Base-by-base conservation (phyloP, 2,797 vertebrate genomes). In the Neoniphon sammara region DNA sequence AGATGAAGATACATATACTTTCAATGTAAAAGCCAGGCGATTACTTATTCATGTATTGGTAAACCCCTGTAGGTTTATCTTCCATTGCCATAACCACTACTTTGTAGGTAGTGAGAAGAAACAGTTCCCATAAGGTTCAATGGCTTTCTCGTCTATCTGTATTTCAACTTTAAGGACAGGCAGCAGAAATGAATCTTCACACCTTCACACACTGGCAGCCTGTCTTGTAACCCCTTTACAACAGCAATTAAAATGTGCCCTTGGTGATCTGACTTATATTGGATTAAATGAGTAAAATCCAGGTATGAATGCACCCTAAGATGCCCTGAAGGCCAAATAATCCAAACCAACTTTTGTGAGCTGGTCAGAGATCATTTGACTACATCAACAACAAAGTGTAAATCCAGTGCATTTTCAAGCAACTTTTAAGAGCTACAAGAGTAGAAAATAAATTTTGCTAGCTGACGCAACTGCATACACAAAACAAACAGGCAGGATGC, bases 31-130 rank as follows among this genome's bases (percentile, higher is more conserved):
- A 67, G 61, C 27, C 56, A 65, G 56, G 7, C 21, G 62, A 62
- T 70, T 64, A 66, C 42, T 77, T 83, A 83, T 75, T 81, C 27
- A 68, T 81, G 47, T 21, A 5, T 30, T 20, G n/a, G 15, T 56
- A 58, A 70, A 47, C 62, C 36, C 64, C 77, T 17, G 54, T 65
- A 75, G 65, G 25, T 55, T 70, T 56, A 59, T 2, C 34, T 61
- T 75, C 0, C 9, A 39, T 69, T 11, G 34, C 64, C 79, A 5
- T 50, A 77, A 55, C 53, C 23, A 21, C 66, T 54, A 27, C 57
- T 68, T 78, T 82, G 58, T 64, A 30, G 34, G 56, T 42, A 57
- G 55, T 36, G 17, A 66, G 10, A 14, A 57, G 31, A 53, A 34
- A 20, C 60, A 60, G 60, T 75, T 85, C 63, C 73, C 67, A 25